A percentile compares a stretch with the other conserved stretches of the same genome.
Evolutionary conservation across 2,113 vertebrate species (phyloP).

Genomic region (Perca fluviatilis): DNA sequence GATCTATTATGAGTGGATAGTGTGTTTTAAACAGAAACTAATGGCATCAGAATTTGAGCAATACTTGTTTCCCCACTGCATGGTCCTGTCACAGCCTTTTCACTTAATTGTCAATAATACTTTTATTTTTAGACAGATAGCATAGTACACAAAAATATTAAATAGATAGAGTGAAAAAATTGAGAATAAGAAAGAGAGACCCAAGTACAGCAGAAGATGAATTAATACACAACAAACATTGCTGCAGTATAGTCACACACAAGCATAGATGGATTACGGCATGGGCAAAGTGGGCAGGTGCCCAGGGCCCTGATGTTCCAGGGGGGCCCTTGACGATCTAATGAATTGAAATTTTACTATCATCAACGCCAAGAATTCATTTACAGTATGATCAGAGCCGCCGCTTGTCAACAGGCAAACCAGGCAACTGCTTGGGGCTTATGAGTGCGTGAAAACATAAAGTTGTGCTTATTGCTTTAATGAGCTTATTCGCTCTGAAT

Average conservation of each 20-base stretch:
- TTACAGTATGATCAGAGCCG: too few species aligned
- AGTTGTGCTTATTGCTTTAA: too few species aligned
- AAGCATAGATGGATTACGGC: background rate
- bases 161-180: too few species aligned
- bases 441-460: too few species aligned
- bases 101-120: background rate
- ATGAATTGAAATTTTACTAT: too few species aligned
- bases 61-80: constrained; percentile 13
- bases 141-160: background rate
- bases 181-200: fast-evolving
- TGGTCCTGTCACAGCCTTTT: background rate
- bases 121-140: background rate
- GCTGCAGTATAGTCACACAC: background rate
- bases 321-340: too few species aligned
- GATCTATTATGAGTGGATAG: background rate
- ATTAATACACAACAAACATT: background rate
- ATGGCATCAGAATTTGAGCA: background rate
- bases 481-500: too few species aligned
- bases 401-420: too few species aligned
- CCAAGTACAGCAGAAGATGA: background rate
- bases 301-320: too few species aligned
- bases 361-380: too few species aligned
- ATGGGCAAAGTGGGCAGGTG: too few species aligned
- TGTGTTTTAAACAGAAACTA: constrained; percentile 11
- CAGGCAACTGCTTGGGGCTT: too few species aligned